Conservation (phyloP, 2,113 vertebrate species). For the Arvicanthis niloticus region DNA sequence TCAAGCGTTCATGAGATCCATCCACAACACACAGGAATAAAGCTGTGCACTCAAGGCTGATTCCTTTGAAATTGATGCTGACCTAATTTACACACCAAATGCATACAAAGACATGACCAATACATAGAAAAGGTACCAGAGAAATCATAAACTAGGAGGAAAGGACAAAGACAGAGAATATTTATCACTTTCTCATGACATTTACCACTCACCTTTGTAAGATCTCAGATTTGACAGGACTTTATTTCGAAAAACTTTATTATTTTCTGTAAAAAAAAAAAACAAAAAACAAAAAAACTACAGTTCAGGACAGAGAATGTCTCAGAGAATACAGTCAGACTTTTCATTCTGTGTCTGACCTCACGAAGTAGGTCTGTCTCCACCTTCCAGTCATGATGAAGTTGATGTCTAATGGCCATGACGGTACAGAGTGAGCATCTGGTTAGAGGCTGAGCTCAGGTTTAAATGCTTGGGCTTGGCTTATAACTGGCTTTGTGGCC, state of each 20-base stretch:
- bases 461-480: background rate
- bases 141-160: background rate
- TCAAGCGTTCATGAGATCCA: background rate
- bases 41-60: background rate
- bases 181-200: background rate
- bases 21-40: background rate
- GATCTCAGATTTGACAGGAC: slow-evolving; percentile 48
- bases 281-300: background rate
- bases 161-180: background rate
- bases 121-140: background rate
- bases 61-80: background rate
- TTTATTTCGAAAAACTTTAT: slow-evolving; percentile 62
- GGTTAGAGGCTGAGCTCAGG: background rate
- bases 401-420: background rate
- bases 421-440: background rate
- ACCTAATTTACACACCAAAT: background rate
- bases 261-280: slow-evolving; percentile 52
- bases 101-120: background rate
- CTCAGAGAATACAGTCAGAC: background rate
- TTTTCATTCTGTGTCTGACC: background rate
- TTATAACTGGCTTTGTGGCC: background rate
- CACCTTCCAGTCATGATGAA: slow-evolving; percentile 7
- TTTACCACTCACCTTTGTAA: slow-evolving; percentile 51
- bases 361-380: background rate
- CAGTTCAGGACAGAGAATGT: slow-evolving; percentile 32